Base-by-base conservation (phyloP, 2,113 vertebrate genomes). In the Siniperca chuatsi region DNA sequence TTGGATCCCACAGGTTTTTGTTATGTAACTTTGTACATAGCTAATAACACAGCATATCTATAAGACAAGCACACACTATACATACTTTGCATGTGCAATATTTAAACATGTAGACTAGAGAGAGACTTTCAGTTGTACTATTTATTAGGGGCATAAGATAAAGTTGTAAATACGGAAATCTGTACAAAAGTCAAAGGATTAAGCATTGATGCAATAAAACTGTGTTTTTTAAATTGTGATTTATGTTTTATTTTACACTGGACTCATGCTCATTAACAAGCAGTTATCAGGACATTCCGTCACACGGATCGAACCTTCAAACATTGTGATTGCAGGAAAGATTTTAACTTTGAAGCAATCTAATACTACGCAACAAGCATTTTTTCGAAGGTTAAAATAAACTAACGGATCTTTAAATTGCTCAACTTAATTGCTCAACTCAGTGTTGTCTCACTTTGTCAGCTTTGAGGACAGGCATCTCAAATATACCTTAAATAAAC, bases 151-250 rank as follows among this genome's bases (percentile, higher is more conserved):
- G 83, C 42, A 64, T 94, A 94, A 95, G 94, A 96, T 97, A 90
- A 88, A 93, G 92, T 89, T 98, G 98, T 98, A 98, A 97, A 98
- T 98, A 98, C 15, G 89, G 92, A 96, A 96, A 95, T 95, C 96
- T 98, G 97, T 98, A 97, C 96, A 98, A 97, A 97, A 94, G 93
- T 94, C 92, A 95, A 96, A 95, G 93, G 94, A 95, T 95, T 61
- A 88, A 96, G 96, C 96, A 96, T 96, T 97, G 96, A 97, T 97
- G 97, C 97, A 98, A 98, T 98, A 98, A 98, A 98, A 96, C 92
- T 93, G 84, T 92, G 95, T 95, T 95, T 94, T 95, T 94, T 86
- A 90, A 81, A 78, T 20, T 6, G 0, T 72, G 62, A 6, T 58
- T 25, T 50, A 8, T 76, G 29, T 76, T 85, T 89, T 74, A 44